Percentiles rank a stretch among this genome's conserved stretches.
Conservation (phyloP, 2,888 invertebrate genomes). For the Chrysotoxum bicinctum region DNA sequence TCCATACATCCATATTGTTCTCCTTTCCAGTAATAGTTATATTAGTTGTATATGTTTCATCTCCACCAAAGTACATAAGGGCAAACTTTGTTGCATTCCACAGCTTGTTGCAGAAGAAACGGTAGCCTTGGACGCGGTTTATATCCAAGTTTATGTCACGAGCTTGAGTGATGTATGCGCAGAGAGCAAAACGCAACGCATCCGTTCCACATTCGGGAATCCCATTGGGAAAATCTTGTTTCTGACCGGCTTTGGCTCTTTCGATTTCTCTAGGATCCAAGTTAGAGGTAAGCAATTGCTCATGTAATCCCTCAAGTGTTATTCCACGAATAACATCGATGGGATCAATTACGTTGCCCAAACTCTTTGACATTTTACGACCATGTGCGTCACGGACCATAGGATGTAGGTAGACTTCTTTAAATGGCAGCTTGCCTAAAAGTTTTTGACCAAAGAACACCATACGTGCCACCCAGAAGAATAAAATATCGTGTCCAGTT, state of each 20-base stretch:
- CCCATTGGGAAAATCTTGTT: conserved; percentile 92
- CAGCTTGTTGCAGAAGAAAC: conserved; percentile 98
- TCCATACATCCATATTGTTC: conserved; percentile 94
- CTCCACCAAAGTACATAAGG: conserved; percentile 86
- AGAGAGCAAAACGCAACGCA: conserved; percentile 89
- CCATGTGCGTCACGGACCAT: conserved; percentile 99
- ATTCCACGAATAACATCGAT: conserved; percentile 96
- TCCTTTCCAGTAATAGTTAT: conserved; percentile 82
- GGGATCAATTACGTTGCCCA: conserved; percentile 99
- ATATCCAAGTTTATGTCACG: conserved; percentile 98
- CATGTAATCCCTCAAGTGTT: conserved; percentile 89
- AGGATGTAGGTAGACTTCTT: conserved; percentile 96
- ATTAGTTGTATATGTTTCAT: conserved; percentile 82
- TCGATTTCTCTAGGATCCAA: conserved; percentile 92
- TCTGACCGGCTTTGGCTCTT: conserved; percentile 88
- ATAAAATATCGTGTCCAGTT: conserved; percentile 98
- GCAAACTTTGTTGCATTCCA: conserved; percentile 99
- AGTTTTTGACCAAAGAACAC: conserved; percentile 97
- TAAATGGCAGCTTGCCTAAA: conserved; percentile 95
- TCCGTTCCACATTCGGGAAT: conserved; percentile 94
- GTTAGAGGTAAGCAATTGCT: conserved; percentile 89
- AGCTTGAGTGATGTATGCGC: conserved; percentile 93
- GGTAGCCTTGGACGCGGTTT: conserved; percentile 94
- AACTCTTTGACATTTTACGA: conserved; percentile 99
- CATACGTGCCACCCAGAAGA: conserved; percentile 99